These are phyloP conservation scores for Bombus fervidus DNA, from an alignment of 1,140 invertebrate species.

Conservation along the genomic window DNA sequence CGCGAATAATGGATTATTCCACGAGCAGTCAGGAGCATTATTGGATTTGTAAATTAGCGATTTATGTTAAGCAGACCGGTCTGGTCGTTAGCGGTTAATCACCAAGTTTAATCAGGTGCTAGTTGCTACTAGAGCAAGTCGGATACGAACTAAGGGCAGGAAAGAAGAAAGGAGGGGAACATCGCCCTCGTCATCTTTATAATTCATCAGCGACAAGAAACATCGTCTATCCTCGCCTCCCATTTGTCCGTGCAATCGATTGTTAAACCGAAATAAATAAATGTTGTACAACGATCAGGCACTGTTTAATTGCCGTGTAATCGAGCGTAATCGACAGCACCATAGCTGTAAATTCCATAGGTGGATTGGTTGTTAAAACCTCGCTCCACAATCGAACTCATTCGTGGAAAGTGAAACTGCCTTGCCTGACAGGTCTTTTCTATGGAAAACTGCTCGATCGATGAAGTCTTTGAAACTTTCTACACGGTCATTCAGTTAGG, in stretches of 20 bases:
- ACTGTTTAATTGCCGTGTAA: conserved; percentile 37
- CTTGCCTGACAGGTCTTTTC: not conserved
- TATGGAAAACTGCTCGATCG: not conserved
- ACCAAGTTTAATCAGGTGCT: conserved; percentile 53
- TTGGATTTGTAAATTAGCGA: conserved; percentile 56
- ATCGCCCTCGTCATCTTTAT: not conserved
- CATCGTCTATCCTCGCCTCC: not conserved
- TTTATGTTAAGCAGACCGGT: conserved; percentile 49
- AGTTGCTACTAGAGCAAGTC: not conserved
- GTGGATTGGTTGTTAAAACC: conserved; percentile 30
- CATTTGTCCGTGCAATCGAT: not conserved
- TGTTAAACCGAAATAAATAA: conserved; percentile 32
- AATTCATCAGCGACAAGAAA: conserved; percentile 38
- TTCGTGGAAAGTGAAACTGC: conserved; percentile 28
- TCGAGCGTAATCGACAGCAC: conserved; percentile 42
- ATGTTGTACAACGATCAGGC: not conserved
- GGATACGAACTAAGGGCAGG: no score
- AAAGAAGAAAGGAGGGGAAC: no score
- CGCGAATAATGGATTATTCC: conserved; percentile 46
- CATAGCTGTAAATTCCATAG: conserved; percentile 45
- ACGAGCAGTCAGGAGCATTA: conserved; percentile 3
- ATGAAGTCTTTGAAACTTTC: not conserved
- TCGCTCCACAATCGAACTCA: not conserved
- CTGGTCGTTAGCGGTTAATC: conserved; percentile 61
- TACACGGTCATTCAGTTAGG: not conserved